Percentiles rank a stretch among this genome's conserved stretches.
Evolutionary conservation across 2,113 vertebrate genomes (phyloP).

Genomic region (Calypte anna): DNA sequence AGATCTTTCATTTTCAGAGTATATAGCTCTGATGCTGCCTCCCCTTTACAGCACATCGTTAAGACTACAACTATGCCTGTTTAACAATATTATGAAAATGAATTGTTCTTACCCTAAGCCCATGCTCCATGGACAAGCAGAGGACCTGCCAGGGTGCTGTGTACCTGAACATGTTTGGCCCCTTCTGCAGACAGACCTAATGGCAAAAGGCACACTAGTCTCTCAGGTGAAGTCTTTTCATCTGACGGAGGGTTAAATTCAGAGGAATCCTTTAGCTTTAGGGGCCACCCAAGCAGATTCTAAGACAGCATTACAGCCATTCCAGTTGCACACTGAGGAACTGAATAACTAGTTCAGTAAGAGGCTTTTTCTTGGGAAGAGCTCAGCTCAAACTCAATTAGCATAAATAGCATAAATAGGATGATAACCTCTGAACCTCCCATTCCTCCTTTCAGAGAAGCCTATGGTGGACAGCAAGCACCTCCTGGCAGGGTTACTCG

Average conservation of each 20-base stretch:
- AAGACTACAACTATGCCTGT: neutral
- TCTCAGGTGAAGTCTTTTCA: slow-evolving; percentile 32
- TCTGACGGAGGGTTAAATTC: neutral
- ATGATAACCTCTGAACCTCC: slow-evolving; percentile 66
- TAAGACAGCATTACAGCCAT: slow-evolving; percentile 15
- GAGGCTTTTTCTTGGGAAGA: slow-evolving; percentile 72
- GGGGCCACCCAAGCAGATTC: neutral
- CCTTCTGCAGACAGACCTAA: slow-evolving; percentile 34
- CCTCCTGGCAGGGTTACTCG: neutral
- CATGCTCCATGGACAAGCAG: slow-evolving; percentile 77
- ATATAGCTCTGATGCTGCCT: neutral
- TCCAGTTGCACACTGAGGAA: slow-evolving; percentile 33
- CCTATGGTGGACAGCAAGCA: neutral
- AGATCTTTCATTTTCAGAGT: neutral
- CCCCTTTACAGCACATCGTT: neutral
- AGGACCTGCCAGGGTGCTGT: slow-evolving; percentile 80
- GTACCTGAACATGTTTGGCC: slow-evolving; percentile 79
- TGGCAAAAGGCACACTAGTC: slow-evolving; percentile 46
- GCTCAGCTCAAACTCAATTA: slow-evolving; percentile 82
- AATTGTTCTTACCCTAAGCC: slow-evolving; percentile 72
- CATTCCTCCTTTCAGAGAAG: neutral
- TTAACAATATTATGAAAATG: slow-evolving; percentile 9
- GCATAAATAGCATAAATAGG: slow-evolving; percentile 68
- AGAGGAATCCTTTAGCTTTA: slow-evolving; percentile 35
- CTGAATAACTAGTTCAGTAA: slow-evolving; percentile 71